Percentiles rank a stretch among this genome's conserved stretches.
phyloP scores from a whole-genome alignment of 1,140 invertebrate genomes.

The Cryptotermes secundus region DNA sequence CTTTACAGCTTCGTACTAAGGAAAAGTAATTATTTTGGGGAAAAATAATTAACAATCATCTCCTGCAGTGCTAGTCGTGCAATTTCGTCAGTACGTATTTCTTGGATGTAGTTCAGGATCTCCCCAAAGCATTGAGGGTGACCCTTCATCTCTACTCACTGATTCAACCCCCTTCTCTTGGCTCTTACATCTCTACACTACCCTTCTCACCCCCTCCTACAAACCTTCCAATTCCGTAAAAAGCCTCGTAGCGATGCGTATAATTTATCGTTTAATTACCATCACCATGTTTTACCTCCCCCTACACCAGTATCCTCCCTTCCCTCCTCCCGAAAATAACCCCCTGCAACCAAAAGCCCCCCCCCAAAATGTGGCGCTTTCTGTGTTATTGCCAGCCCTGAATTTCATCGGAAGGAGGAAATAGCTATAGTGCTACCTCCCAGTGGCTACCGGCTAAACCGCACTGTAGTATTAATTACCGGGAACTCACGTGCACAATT shows the following conservation, averaged over 20 bases:
- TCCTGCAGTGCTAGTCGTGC: not conserved
- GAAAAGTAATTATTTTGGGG: not conserved
- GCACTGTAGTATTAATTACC: constrained; percentile 5
- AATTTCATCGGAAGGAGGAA: not conserved
- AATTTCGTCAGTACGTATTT: not conserved
- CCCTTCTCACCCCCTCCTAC: not conserved
- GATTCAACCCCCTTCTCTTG: not conserved
- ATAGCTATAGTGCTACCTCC: not conserved
- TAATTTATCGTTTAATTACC: constrained; percentile 30
- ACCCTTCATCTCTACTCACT: constrained; percentile 26
- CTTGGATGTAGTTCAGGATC: not conserved
- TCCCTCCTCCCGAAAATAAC: not conserved
- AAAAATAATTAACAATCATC: not conserved
- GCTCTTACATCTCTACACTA: not conserved
- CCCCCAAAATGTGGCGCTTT: not conserved
- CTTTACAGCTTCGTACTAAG: not conserved
- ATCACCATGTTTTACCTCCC: constrained; percentile 27
- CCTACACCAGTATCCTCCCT: not conserved
- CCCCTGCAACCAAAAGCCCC: not conserved
- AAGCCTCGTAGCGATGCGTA: constrained; percentile 27
- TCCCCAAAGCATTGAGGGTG: constrained; percentile 20
- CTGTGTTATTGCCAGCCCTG: not conserved
- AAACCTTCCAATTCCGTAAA: constrained; percentile 23
- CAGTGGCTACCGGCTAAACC: not conserved
- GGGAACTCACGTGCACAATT: not conserved